Base-by-base conservation (phyloP, 2,797 vertebrate species). In the Nyctalus aviator region DNA sequence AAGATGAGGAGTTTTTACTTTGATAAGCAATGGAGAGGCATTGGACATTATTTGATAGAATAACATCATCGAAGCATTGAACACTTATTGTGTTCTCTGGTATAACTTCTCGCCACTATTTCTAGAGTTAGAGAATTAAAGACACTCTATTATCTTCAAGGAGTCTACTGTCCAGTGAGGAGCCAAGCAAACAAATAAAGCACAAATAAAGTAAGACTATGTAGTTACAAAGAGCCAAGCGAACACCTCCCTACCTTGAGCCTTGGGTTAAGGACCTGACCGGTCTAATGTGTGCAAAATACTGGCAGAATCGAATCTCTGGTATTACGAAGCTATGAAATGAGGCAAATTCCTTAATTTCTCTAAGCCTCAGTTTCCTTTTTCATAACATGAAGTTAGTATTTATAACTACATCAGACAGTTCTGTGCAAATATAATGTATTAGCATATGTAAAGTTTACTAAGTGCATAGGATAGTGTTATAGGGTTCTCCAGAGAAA, bases 1-100 rank as follows among this genome's bases (percentile, higher is more conserved):
- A 88, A 50, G 23, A 35, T 87, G 53, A 32, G 72, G 17, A 35
- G 10, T 64, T 93, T 96, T 94, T 76, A 72, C 17, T 95, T 84
- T 76, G 46, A 59, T 84, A 76, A 92, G 32, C 37, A 91, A 11
- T 88, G 9, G 20, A 50, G 37, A 84, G 41, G 8, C 2, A 79
- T 3, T 76, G 41, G 53, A 23, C 75, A 32, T 12, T 66, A 94
- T 86, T 89, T 30, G 14, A 0, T 72, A 73, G 13, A 73, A 62
- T 57, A 66, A 32, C 37, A 75, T 66, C 44, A 48, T 1, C 78
- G 50, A 85, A n/a, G 75, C 57, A 37, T 30, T 50, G 30, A 78
- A 2, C 8, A 37, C 13, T 84, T 78, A 35, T 3, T 72, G 4
- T 64, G 27, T 55, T 35, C 6, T 68, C 46, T 30, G 27, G 23